A percentile compares a stretch with the other conserved stretches of the same genome.
Evolutionary conservation across 2,113 vertebrate species (phyloP).

Genomic region (Desmodus rotundus): DNA sequence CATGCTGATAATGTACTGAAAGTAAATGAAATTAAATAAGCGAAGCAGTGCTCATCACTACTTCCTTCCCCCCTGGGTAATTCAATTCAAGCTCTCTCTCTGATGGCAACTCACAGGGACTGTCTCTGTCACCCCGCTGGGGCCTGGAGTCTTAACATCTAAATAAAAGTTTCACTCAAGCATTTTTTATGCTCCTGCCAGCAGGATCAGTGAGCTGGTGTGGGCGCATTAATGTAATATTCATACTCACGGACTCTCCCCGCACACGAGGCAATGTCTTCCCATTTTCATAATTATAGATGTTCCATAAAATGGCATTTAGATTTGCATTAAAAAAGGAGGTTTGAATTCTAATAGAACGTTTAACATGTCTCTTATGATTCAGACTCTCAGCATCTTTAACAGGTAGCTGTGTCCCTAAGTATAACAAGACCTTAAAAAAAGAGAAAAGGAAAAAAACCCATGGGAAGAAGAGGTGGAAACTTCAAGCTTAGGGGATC

Average conservation of each 20-base stretch:
- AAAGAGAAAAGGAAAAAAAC: not conserved
- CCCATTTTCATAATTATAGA: constrained; percentile 76
- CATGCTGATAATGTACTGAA: constrained; percentile 84
- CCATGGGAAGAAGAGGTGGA: not conserved
- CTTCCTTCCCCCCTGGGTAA: constrained; percentile 84
- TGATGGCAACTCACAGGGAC: constrained; percentile 82
- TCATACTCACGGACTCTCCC: constrained; percentile 77
- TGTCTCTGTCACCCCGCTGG: constrained; percentile 83
- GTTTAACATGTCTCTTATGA: constrained; percentile 52
- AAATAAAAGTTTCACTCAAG: constrained; percentile 85
- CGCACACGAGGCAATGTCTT: constrained; percentile 56
- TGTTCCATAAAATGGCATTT: constrained; percentile 79
- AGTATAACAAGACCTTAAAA: constrained; percentile 55
- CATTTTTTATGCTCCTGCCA: constrained; percentile 84
- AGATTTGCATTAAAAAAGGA: constrained; percentile 76
- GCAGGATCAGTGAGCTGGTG: constrained; percentile 80
- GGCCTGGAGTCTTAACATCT: constrained; percentile 80
- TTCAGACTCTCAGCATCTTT: not conserved
- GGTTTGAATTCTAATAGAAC: constrained; percentile 65
- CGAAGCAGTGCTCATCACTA: constrained; percentile 78
- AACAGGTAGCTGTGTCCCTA: constrained; percentile 9
- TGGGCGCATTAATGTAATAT: constrained; percentile 84
- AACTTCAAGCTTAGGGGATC: not conserved
- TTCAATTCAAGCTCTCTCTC: constrained; percentile 80
- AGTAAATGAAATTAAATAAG: constrained; percentile 88